Percentiles rank a stretch among this genome's conserved stretches.
These are phyloP conservation scores for Hydrophis major DNA, from an alignment of 2,797 vertebrate species.

Conservation along the genomic window DNA sequence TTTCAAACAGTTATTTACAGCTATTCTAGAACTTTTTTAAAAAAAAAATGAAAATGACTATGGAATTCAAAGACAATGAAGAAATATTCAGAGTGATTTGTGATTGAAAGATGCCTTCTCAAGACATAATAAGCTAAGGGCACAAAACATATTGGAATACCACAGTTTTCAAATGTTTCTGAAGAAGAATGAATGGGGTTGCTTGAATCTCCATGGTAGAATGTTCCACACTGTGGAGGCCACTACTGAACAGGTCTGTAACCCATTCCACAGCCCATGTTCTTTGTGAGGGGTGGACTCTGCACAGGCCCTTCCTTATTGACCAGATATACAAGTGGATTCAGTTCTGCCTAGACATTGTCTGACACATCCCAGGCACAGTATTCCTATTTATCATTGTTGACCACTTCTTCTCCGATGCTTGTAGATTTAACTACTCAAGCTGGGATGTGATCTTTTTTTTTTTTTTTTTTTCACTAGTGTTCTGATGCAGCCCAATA, in stretches of 20 bases:
- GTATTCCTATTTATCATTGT: background rate
- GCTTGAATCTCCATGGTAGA: background rate
- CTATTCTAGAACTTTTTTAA: background rate
- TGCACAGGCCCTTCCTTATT: background rate
- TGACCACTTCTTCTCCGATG: background rate
- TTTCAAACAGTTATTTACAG: background rate
- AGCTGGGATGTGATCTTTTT: background rate
- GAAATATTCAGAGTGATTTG: slow-evolving; percentile 26
- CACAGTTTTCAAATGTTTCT: background rate
- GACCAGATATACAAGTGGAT: background rate
- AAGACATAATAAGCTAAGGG: slow-evolving; percentile 10
- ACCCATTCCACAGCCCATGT: too few species aligned
- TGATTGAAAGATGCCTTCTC: slow-evolving; percentile 31
- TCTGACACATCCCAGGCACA: background rate
- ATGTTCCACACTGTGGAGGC: background rate
- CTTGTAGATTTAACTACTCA: background rate
- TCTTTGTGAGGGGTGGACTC: background rate
- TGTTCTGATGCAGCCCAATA: background rate
- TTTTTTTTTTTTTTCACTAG: background rate
- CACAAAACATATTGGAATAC: background rate
- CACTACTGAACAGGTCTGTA: background rate
- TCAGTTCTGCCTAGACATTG: background rate
- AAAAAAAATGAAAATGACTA: background rate
- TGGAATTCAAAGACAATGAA: background rate
- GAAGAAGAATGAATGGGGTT: background rate